Conservation (phyloP, 2,888 invertebrate species). For the Syrphus vitripennis region DNA sequence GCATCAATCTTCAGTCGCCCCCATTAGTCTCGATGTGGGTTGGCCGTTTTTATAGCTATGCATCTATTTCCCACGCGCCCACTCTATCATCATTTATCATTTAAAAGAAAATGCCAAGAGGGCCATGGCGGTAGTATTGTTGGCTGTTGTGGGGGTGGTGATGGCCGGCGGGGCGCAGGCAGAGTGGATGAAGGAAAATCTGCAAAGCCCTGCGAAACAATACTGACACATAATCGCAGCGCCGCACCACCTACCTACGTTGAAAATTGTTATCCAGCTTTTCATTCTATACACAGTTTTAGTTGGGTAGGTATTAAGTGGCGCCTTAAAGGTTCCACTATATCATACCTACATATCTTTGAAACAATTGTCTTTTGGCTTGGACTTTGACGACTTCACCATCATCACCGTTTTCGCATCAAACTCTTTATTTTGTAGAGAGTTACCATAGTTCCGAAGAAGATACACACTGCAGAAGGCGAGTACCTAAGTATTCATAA, state of each 20-base stretch:
- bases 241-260: constrained; percentile 6
- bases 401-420: background rate
- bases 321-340: constrained; percentile 41
- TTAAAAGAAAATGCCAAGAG: background rate
- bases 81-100: constrained; percentile 55
- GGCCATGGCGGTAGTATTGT: too few species aligned
- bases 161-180: background rate
- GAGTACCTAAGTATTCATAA: too few species aligned
- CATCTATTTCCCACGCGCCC: constrained; percentile 60
- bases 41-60: constrained; percentile 13
- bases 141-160: background rate
- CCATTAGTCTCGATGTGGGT: constrained; percentile 17
- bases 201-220: constrained; percentile 11
- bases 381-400: constrained; percentile 40
- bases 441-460: background rate
- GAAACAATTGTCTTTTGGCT: constrained; percentile 11
- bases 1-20: constrained; percentile 59
- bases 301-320: constrained; percentile 46
- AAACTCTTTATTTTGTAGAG: background rate
- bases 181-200: background rate
- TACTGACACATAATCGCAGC: constrained; percentile 16
- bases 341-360: background rate
- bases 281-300: constrained; percentile 2
- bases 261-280: constrained; percentile 35
- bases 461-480: background rate